Evolutionary conservation across 1,140 invertebrate genomes (phyloP).

Genomic region (Drosophila busckii): DNA sequence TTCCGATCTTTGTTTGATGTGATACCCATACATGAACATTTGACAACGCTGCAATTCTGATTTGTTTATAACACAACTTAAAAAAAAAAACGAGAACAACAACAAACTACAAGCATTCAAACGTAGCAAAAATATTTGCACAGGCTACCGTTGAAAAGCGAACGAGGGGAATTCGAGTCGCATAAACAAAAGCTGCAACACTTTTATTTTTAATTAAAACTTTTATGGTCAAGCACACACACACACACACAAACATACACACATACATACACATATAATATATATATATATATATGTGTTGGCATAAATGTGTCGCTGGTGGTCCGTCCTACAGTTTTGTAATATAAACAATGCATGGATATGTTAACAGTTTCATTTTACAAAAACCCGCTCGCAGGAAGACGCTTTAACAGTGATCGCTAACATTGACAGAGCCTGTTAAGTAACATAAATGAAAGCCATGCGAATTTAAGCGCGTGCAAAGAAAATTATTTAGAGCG

Average conservation of each 20-base stretch:
- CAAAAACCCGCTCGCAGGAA: conserved; percentile 7
- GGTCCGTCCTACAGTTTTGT: conserved; percentile 40
- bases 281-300: neutral
- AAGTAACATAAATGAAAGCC: conserved; percentile 12
- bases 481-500: neutral
- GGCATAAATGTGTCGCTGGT: conserved; percentile 49
- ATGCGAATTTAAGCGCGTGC: conserved; percentile 31
- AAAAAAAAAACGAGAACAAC: conserved; percentile 1
- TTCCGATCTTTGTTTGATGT: neutral
- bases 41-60: conserved; percentile 26
- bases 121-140: conserved; percentile 52
- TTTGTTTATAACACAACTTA: conserved; percentile 38
- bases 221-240: conserved; percentile 31
- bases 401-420: conserved; percentile 20
- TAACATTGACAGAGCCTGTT: conserved; percentile 11
- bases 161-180: conserved; percentile 16
- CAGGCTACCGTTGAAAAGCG: conserved; percentile 50
- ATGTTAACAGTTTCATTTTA: conserved; percentile 50
- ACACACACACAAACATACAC: conserved; percentile 1
- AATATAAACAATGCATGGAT: conserved; percentile 51
- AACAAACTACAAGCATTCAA: conserved; percentile 5
- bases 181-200: conserved; percentile 42
- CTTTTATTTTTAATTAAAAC: conserved; percentile 61
- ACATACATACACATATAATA: neutral
- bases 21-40: neutral